phyloP scores from a whole-genome alignment of 2,113 vertebrate genomes.

The human region GRCh38 chr6:76236501-76237000 shows the following conservation, averaged over 20 bases:
- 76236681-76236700: neutral
- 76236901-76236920: neutral
- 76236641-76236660: neutral
- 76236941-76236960: neutral
- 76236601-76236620: neutral
- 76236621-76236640: neutral
- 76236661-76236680: neutral
- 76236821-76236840: neutral
- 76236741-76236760: neutral
- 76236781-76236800: neutral
- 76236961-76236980: neutral
- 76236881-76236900: neutral
- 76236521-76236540: neutral
- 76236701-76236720: neutral
- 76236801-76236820: neutral
- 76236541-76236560: neutral
- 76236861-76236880: neutral
- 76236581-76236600: neutral
- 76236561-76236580: neutral
- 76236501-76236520: neutral
- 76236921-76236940: neutral
- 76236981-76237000: neutral
- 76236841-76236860: neutral
- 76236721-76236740: neutral
- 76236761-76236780: neutral